These are phyloP conservation scores for Hypomecis atomaria DNA, from an alignment of 2,888 invertebrate genomes.

Conservation along the genomic window DNA sequence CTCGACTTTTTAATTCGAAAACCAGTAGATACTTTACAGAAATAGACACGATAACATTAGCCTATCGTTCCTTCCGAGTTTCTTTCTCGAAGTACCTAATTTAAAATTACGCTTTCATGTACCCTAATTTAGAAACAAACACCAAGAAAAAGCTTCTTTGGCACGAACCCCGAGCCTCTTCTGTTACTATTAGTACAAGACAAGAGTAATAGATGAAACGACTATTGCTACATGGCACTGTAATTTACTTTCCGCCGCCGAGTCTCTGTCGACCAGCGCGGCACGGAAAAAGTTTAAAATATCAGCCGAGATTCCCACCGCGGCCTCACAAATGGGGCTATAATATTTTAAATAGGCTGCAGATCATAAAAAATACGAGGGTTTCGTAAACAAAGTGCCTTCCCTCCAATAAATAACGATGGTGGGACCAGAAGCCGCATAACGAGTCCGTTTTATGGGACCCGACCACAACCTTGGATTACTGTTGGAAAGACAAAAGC, in stretches of 20 bases:
- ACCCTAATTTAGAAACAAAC: slow-evolving; percentile 29
- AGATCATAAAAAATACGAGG: slow-evolving; percentile 62
- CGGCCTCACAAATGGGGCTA: slow-evolving; percentile 48
- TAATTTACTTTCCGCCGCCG: slow-evolving; percentile 32
- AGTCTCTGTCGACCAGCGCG: slow-evolving; percentile 35
- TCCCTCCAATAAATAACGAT: slow-evolving; percentile 59
- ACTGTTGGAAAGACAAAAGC: slow-evolving; percentile 41
- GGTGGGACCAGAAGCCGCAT: slow-evolving; percentile 47
- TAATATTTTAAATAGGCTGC: slow-evolving; percentile 57
- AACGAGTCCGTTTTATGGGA: slow-evolving; percentile 48
- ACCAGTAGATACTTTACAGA: background rate
- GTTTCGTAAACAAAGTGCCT: slow-evolving; percentile 60
- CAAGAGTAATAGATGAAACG: slow-evolving; percentile 39
- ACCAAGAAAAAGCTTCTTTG: slow-evolving; percentile 28
- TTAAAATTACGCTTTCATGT: slow-evolving; percentile 28
- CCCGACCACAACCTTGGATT: slow-evolving; percentile 42
- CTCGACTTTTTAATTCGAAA: background rate
- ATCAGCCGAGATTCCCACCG: slow-evolving; percentile 44
- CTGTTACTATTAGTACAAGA: slow-evolving; percentile 32
- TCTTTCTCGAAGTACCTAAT: slow-evolving; percentile 14
- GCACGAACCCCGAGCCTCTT: slow-evolving; percentile 15
- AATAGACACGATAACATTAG: slow-evolving; percentile 2
- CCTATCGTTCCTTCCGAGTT: background rate
- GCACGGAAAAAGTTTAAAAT: slow-evolving; percentile 40
- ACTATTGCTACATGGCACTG: slow-evolving; percentile 38